Evolutionary conservation across 23 tunicate species (phyloP), one percentile per base, ranked within the genome.

Genomic region (Styela clava): DNA sequence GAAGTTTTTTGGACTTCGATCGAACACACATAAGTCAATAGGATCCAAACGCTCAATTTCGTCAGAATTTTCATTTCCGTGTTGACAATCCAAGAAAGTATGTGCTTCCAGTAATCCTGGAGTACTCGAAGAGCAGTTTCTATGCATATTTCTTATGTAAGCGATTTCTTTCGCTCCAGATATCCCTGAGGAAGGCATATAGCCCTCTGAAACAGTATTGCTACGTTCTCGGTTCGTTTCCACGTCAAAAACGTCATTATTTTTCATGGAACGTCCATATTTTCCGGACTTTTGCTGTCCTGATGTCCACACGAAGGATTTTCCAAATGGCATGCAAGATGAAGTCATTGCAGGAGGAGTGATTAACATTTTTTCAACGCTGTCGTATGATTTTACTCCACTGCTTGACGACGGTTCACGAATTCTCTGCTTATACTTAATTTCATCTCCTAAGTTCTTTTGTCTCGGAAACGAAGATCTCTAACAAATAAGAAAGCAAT

Each of bases 141-240:
- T 12, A 18, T 67, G 71, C 24, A 18, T 27, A 21, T 27, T 67
- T 29, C 16, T 29, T 22, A 67, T 25, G 71, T 25, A 16, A 16
- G 71, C 18, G 16, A 67, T 22, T 27, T 1, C 22, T 22, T 22
- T 29, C 22, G 30, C 0, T 27, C 12, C 31, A 27, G 24, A 12
- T 18, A 19, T 3, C 5, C 68, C 62, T 12, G 12, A 44, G 12
- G 12, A 12, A 16, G 82, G 18, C 2, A 34, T 34, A 51, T 68
- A 23, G 27, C 73, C 86, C 2, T 79, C 86, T 1, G 86, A 69
- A 26, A 83, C 86, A 26, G 86, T 83, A 56, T 83, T 73, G 62
- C 86, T 73, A 3, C 86, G 52, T 73, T 73, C 86, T 22, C 86
- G 44, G 27, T 32, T 71, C 20, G 70, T 24, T 32, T 34, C 56